These are phyloP conservation scores for Bombylius major DNA, from an alignment of 2,888 invertebrate genomes.

Conservation along the genomic window DNA sequence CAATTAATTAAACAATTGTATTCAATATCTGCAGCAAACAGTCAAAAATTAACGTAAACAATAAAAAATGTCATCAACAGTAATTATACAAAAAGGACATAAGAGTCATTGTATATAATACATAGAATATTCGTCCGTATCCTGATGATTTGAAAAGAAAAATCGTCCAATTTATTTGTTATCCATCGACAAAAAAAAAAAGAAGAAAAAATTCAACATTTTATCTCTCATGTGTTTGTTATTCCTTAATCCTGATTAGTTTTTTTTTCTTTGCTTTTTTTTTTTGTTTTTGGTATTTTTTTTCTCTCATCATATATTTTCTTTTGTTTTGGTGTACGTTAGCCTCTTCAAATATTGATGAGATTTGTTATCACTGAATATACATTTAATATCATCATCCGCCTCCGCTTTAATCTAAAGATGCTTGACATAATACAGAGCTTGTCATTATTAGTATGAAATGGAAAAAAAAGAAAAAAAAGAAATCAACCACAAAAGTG, in stretches of 20 bases:
- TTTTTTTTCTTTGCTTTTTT: neutral
- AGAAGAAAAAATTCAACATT: neutral
- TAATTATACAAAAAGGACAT: neutral
- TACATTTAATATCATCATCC: too few relatives aligned
- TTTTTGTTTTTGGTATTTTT: too few relatives aligned
- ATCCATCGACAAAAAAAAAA: too few relatives aligned
- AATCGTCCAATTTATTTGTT: neutral
- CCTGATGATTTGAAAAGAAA: neutral
- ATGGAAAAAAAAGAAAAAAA: too few relatives aligned
- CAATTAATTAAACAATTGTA: neutral
- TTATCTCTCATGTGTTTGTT: neutral
- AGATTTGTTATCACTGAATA: neutral
- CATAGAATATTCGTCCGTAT: neutral
- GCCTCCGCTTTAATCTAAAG: too few relatives aligned
- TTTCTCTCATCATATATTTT: neutral
- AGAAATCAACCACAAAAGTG: too few relatives aligned
- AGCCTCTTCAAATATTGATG: neutral
- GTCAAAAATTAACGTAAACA: slow-evolving; percentile 10
- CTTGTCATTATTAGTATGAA: too few relatives aligned
- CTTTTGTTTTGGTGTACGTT: neutral
- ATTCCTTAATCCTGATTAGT: neutral
- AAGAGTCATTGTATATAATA: neutral
- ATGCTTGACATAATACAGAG: too few relatives aligned
- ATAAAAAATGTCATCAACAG: slow-evolving; percentile 10
- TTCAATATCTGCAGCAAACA: slow-evolving; percentile 4